Evolutionary conservation across 2,113 vertebrate species (phyloP).

Genomic region (Neomonachus schauinslandi): DNA sequence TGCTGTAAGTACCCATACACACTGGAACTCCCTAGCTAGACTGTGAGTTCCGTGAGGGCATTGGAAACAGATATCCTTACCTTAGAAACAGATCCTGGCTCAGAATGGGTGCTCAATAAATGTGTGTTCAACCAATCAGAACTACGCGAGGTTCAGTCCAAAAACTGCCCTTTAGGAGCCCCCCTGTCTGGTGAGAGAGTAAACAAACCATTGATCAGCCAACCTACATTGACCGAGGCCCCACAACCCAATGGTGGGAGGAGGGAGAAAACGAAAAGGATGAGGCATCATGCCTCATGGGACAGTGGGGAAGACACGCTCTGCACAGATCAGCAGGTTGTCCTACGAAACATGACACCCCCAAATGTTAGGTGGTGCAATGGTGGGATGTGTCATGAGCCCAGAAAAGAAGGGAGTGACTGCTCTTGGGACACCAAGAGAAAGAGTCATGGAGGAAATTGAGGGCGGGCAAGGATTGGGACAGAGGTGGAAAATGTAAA

Average conservation of each 20-base stretch:
- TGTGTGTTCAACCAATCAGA: conserved; percentile 14
- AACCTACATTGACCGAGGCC: background rate
- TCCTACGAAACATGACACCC: background rate
- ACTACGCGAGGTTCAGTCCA: background rate
- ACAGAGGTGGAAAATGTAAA: background rate
- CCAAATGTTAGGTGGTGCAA: background rate
- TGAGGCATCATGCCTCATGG: background rate
- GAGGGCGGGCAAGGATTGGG: background rate
- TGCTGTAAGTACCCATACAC: background rate
- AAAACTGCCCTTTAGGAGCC: background rate
- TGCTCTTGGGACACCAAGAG: background rate
- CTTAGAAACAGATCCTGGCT: background rate
- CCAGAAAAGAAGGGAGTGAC: background rate
- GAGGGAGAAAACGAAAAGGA: background rate
- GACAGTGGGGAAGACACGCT: background rate
- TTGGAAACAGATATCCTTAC: background rate
- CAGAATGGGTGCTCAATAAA: background rate
- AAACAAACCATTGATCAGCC: background rate
- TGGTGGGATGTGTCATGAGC: background rate
- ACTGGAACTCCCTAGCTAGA: background rate
- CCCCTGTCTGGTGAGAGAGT: background rate
- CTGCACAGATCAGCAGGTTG: background rate
- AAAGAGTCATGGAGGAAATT: background rate
- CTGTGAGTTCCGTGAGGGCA: background rate
- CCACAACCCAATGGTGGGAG: background rate